A percentile compares a stretch with the other conserved stretches of the same genome.
Conservation (phyloP, 2,888 invertebrate genomes). For the Cryptus armator region DNA sequence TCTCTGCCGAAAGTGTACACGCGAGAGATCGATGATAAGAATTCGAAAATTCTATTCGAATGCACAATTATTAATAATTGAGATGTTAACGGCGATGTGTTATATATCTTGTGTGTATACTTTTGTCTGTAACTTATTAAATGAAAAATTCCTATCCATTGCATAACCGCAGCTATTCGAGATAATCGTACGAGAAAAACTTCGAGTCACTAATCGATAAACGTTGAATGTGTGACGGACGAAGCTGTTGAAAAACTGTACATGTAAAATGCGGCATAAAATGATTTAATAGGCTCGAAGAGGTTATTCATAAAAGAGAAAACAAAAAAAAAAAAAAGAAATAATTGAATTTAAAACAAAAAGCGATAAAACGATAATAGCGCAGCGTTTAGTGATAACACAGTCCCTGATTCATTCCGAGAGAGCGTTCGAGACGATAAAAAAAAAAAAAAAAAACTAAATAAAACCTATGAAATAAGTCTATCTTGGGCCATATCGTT, state of each 20-base stretch:
- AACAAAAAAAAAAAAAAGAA: constrained; percentile 27
- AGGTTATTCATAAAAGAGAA: constrained; percentile 65
- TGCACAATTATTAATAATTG: constrained; percentile 34
- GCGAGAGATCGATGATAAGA: constrained; percentile 7
- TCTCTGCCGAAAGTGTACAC: constrained; percentile 35
- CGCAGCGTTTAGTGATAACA: constrained; percentile 45
- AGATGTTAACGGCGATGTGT: constrained; percentile 3
- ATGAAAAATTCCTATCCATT: constrained; percentile 27
- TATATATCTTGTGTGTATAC: constrained; percentile 28
- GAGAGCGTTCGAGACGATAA: constrained; percentile 44
- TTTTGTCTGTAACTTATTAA: not conserved
- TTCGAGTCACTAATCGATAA: constrained; percentile 33
- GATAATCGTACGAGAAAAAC: not conserved
- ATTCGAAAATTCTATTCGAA: constrained; percentile 8
- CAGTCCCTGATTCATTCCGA: constrained; percentile 11
- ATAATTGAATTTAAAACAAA: constrained; percentile 18
- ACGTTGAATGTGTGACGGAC: constrained; percentile 29
- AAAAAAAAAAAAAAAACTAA: constrained; percentile 11
- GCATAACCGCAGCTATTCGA: constrained; percentile 30
- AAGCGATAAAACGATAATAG: constrained; percentile 48
- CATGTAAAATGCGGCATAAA: constrained; percentile 47
- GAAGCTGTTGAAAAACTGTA: constrained; percentile 59
- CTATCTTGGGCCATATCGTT: constrained; percentile 69
- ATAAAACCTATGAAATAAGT: constrained; percentile 52
- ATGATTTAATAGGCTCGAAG: constrained; percentile 67